phyloP scores from a whole-genome alignment of 1,140 invertebrate species.

The Megalonaias nervosa region DNA sequence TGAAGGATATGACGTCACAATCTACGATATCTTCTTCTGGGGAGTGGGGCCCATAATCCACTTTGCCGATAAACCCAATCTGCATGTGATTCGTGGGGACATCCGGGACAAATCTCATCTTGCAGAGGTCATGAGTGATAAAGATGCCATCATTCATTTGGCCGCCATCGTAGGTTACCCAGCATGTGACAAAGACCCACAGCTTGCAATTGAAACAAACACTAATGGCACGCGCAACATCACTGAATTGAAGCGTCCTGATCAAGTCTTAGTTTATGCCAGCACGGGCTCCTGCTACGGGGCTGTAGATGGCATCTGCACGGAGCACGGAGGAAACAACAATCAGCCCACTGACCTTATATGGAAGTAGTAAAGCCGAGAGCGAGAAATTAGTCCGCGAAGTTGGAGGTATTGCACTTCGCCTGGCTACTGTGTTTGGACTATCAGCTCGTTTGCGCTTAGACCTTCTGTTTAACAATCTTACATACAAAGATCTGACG shows the following conservation, averaged over 20 bases:
- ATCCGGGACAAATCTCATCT: too few species aligned
- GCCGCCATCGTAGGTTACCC: constrained; percentile 67
- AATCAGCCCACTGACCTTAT: constrained; percentile 56
- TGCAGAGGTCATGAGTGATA: constrained; percentile 14
- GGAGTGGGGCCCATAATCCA: constrained; percentile 50
- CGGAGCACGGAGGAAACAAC: constrained; percentile 61
- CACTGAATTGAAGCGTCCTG: constrained; percentile 41
- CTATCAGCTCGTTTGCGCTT: constrained; percentile 58
- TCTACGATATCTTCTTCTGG: constrained; percentile 61
- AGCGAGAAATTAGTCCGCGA: too few species aligned
- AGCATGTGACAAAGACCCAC: constrained; percentile 60
- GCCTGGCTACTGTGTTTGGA: constrained; percentile 62
- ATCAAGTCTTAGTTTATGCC: constrained; percentile 60
- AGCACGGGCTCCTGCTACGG: constrained; percentile 58
- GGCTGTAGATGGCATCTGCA: constrained; percentile 44
- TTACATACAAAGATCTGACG: constrained; percentile 62
- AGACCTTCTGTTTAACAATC: constrained; percentile 62
- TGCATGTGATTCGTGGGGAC: constrained; percentile 25
- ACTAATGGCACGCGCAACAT: constrained; percentile 56
- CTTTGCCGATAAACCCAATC: constrained; percentile 42
- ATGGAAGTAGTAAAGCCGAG: too few species aligned
- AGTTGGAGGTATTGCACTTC: too few species aligned
- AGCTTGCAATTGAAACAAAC: constrained; percentile 52
- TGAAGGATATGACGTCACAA: constrained; percentile 52
- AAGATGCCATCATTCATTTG: constrained; percentile 56